A percentile compares a stretch with the other conserved stretches of the same genome.
phyloP scores from a whole-genome alignment of 2,113 vertebrate species.

The Beaufortia kweichowensis region DNA sequence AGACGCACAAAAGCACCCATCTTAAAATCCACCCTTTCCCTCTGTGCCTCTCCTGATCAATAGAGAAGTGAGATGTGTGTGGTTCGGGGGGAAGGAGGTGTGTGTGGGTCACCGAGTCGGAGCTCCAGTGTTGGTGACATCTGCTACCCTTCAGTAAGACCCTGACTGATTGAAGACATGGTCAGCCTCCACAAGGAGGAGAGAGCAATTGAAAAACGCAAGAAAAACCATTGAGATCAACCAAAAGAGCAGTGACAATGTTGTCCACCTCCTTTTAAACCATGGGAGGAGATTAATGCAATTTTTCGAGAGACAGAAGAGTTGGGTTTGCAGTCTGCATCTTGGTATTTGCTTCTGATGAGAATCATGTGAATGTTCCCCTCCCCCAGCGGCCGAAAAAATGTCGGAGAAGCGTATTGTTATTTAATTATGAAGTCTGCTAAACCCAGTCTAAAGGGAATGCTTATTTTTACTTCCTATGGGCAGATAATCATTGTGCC shows the following conservation, averaged over 20 bases:
- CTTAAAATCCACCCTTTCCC: constrained; percentile 52
- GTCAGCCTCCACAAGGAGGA: constrained; percentile 69
- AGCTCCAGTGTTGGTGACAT: constrained; percentile 74
- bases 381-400: constrained; percentile 52
- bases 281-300: constrained; percentile 58
- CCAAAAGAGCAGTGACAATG: constrained; percentile 50
- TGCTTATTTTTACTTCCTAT: constrained; percentile 54
- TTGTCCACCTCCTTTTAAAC: constrained; percentile 30
- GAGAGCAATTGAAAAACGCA: constrained; percentile 20
- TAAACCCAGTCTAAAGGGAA: constrained; percentile 54
- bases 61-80: constrained; percentile 49
- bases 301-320: constrained; percentile 59
- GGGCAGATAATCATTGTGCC: constrained; percentile 58
- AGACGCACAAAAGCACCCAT: constrained; percentile 70
- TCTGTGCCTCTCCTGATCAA: constrained; percentile 64
- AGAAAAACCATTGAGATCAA: constrained; percentile 50
- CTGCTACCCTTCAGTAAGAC: constrained; percentile 78
- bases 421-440: constrained; percentile 64
- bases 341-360: constrained; percentile 54
- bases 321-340: constrained; percentile 46
- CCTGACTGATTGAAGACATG: constrained; percentile 64
- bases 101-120: constrained; percentile 49
- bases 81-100: not conserved
- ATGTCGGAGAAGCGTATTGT: constrained; percentile 61
- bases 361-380: constrained; percentile 41